Evolutionary conservation across 2,113 vertebrate genomes (phyloP).

Genomic region (Mesembrinibis cayennensis): DNA sequence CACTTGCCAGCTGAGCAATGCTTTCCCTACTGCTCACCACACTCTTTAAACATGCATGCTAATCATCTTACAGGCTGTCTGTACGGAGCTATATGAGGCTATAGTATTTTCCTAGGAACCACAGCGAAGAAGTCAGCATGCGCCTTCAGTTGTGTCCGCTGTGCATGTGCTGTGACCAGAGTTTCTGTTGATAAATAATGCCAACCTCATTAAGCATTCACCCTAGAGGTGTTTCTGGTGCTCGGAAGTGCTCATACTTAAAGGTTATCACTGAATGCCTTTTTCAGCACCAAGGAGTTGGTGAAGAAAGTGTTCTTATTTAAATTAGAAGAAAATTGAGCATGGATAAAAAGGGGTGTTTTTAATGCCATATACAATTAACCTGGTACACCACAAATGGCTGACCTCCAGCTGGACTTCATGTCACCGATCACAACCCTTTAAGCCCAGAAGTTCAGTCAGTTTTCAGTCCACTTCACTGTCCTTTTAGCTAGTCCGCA

Average conservation of each 20-base stretch:
- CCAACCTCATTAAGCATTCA: not conserved
- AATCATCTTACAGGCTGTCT: not conserved
- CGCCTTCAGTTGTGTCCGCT: not conserved
- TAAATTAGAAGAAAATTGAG: not conserved
- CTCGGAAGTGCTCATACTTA: not conserved
- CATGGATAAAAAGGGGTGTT: not conserved
- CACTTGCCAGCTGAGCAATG: not conserved
- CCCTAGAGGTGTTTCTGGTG: not conserved
- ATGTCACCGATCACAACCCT: not conserved
- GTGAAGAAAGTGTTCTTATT: not conserved
- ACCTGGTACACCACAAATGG: not conserved
- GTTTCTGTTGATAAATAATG: not conserved
- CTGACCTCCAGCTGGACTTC: not conserved
- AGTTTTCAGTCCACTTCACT: not conserved
- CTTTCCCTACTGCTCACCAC: conserved; percentile 9
- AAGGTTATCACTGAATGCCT: not conserved
- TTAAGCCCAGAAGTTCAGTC: not conserved
- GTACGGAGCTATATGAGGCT: not conserved
- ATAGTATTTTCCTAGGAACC: not conserved
- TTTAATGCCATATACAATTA: not conserved
- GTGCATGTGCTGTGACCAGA: not conserved
- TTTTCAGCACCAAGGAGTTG: not conserved
- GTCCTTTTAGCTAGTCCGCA: not conserved
- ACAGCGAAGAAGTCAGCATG: not conserved
- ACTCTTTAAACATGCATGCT: not conserved